phyloP scores from a whole-genome alignment of 2,888 invertebrate genomes.

The Drosophila pegasa region DNA sequence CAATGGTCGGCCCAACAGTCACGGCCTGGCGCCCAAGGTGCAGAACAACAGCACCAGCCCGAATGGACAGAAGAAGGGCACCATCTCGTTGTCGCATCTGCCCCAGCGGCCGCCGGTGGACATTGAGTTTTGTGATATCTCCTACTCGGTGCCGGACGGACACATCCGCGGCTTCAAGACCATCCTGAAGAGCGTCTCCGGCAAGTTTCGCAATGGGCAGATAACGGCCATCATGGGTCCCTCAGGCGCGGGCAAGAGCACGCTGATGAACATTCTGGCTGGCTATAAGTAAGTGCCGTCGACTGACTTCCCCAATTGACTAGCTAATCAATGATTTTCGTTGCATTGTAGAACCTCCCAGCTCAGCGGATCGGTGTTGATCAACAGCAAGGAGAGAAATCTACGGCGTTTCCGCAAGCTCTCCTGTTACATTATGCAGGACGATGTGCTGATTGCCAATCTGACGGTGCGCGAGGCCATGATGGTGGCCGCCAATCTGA shows the following conservation, averaged over 20 bases:
- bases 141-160: conserved; percentile 95
- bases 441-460: conserved; percentile 94
- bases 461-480: conserved; percentile 96
- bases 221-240: conserved; percentile 98
- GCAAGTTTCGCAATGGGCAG: conserved; percentile 95
- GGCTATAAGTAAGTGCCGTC: conserved; percentile 90
- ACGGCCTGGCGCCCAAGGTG: conserved; percentile 88
- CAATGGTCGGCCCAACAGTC: conserved; percentile 87
- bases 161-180: conserved; percentile 93
- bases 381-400: conserved; percentile 95
- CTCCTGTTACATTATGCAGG: conserved; percentile 99
- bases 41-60: conserved; percentile 87
- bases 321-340: neutral
- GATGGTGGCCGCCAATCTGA: conserved; percentile 95
- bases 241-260: conserved; percentile 92
- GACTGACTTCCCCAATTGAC: neutral
- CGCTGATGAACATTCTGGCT: conserved; percentile 94
- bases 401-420: conserved; percentile 95
- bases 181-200: conserved; percentile 94
- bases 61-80: conserved; percentile 89
- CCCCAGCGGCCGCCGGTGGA: conserved; percentile 95
- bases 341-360: conserved; percentile 89
- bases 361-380: conserved; percentile 92
- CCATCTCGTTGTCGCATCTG: conserved; percentile 91
- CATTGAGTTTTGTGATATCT: conserved; percentile 94